Base-by-base conservation (phyloP, 2,113 vertebrate genomes). In the Cochlearius cochlearius region DNA sequence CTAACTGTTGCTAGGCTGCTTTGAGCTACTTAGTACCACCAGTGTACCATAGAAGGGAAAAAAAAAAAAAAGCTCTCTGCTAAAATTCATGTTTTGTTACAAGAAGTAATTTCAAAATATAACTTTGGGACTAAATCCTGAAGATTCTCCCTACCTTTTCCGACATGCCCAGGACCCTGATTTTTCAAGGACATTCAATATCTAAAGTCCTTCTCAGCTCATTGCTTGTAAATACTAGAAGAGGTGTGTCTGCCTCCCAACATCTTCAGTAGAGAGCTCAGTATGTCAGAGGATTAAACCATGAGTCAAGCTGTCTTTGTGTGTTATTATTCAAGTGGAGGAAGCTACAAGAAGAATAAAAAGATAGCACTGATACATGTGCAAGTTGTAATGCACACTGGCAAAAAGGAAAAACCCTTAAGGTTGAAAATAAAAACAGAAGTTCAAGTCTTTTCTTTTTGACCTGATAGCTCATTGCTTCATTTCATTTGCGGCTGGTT, bases 1-100 rank as follows among this genome's bases (percentile, higher is more conserved):
- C 49, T 49, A 62, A 71, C 32, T 64, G 62, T 92, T 89, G 67
- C 76, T 94, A 90, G 47, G 68, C n/a, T 96, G 52, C 83, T 84
- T 86, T 93, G 50, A 83, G 45, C 45, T 96, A 20, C 67, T 60
- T 58, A 59, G 32, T 67, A 67, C 13, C 27, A 59, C 13, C 1
- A 7, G 20, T 43, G 36, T 17, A 4, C 27, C 19, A 49, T 1
- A 67, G 29, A 59, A 88, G 75, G 20, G 9, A 63, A 52, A 41
- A 59, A 15, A 29, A 32, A 58, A 22, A 15, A 15, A 25, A 32
- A 58, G 1, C 5, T 14, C 7, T 82, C 3, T 68, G 32, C 13
- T 53, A 20, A 23, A 62, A 36, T 11, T 71, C 27, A 38, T 1
- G 3, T 87, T 81, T 78, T 93, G 6, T 62, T 81, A 32, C 15